Evolutionary conservation across 2,888 invertebrate genomes (phyloP), one percentile per base, ranked within the genome.

Genomic region (Trissolcus brochymenae): DNA sequence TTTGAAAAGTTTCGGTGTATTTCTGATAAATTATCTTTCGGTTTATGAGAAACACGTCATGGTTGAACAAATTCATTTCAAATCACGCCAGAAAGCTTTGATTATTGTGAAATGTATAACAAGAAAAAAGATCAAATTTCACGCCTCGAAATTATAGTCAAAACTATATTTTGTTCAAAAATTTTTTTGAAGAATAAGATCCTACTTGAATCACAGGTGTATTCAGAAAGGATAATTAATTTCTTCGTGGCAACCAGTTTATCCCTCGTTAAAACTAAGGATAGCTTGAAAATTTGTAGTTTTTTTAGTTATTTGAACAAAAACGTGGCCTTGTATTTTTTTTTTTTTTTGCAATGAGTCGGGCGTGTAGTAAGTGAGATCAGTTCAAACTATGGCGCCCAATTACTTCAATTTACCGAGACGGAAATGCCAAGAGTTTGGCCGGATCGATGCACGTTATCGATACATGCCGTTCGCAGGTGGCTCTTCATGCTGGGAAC

Each of bases 321-420:
- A 72, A 77, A 77, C 67, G 71, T 76, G 21, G 64, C 60, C 59
- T 67, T 65, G 41, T 59, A n/a, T n/a, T n/a, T 64, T 41, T 59
- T 64, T 68, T 66, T 53, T 66, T 65, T 50, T 49, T 55, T 49
- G 50, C 59, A 60, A 75, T 68, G 75, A 68, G 59, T 16, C 66
- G 59, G 53, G 14, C 29, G 43, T 43, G 43, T 46, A 19, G 59
- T 54, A 73, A 73, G 72, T 68, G 64, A 62, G 50, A 35, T 19
- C 72, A 54, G 60, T 65, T 40, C 61, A 68, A 77, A 73, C 64
- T 72, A 46, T 49, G 73, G 46, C 68, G 73, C 76, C 62, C 75
- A 79, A 79, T 79, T 79, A 81, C 75, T 68, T 57, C 57, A 59
- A 68, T 79, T 80, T 76, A 70, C 61, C 74, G 66, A 60, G 35